These are phyloP conservation scores for Spilarctia lutea DNA, from an alignment of 2,888 invertebrate genomes.

Conservation along the genomic window DNA sequence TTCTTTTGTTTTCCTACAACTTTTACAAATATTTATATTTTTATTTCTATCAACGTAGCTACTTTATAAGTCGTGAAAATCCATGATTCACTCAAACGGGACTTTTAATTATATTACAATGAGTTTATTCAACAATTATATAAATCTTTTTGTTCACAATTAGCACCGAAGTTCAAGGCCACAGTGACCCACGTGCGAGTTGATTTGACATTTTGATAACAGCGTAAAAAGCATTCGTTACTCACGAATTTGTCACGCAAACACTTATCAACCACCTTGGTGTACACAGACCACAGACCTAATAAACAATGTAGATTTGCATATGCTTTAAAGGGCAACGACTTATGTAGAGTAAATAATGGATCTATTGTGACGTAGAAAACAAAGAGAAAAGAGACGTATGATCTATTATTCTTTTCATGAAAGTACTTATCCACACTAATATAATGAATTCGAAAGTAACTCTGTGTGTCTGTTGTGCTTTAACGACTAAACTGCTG, in stretches of 20 bases:
- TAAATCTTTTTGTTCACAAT: neutral
- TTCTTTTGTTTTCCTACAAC: too few relatives aligned
- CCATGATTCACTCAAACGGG: too few relatives aligned
- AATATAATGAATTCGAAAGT: too few relatives aligned
- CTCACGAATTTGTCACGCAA: neutral
- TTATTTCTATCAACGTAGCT: too few relatives aligned
- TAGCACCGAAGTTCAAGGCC: neutral
- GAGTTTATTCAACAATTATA: neutral
- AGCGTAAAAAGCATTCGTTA: neutral
- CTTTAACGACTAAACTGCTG: too few relatives aligned
- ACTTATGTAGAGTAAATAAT: neutral
- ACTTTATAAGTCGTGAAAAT: too few relatives aligned
- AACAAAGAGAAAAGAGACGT: too few relatives aligned
- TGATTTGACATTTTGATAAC: constrained; percentile 1
- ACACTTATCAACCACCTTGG: neutral
- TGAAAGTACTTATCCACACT: too few relatives aligned
- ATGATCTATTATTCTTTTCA: too few relatives aligned
- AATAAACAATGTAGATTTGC: neutral
- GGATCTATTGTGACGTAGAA: neutral
- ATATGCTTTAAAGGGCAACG: neutral
- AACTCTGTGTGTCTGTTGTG: too few relatives aligned
- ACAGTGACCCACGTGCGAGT: neutral
- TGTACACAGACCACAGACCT: neutral
- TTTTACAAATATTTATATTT: too few relatives aligned
- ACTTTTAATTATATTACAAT: neutral